A percentile compares a stretch with the other conserved stretches of the same genome.
Evolutionary conservation across 2,113 vertebrate genomes (phyloP).

Genomic region (Mobula hypostoma): DNA sequence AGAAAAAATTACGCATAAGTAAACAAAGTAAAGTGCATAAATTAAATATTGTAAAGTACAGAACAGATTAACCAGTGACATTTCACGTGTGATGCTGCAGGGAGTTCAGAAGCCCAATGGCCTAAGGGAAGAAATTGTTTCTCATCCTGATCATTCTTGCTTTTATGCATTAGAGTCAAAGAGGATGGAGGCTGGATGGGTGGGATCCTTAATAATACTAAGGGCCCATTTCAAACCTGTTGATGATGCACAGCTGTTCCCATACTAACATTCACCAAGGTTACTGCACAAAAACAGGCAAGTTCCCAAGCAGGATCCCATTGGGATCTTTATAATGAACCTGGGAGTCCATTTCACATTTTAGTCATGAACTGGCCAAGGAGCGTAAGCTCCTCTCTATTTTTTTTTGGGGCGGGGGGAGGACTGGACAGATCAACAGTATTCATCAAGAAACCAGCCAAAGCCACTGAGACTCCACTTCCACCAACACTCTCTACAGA

Average conservation of each 20-base stretch:
- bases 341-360: neutral
- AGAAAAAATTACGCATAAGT: no score
- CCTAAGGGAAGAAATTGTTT: no score
- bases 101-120: no score
- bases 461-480: neutral
- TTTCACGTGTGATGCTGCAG: no score
- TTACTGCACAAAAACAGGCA: neutral
- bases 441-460: neutral
- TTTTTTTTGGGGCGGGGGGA: neutral
- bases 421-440: neutral
- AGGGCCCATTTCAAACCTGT: neutral
- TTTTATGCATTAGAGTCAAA: no score
- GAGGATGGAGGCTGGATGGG: no score
- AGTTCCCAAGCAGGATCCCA: neutral
- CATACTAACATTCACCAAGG: neutral
- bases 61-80: no score
- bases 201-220: no score
- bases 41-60: no score
- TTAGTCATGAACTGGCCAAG: neutral
- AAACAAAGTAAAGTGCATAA: no score
- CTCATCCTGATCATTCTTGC: no score
- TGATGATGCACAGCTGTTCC: neutral
- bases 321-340: no score
- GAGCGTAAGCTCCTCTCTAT: neutral
- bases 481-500: neutral